These are phyloP conservation scores for Limnephilus rhombicus DNA, from an alignment of 2,888 invertebrate species.

Conservation along the genomic window DNA sequence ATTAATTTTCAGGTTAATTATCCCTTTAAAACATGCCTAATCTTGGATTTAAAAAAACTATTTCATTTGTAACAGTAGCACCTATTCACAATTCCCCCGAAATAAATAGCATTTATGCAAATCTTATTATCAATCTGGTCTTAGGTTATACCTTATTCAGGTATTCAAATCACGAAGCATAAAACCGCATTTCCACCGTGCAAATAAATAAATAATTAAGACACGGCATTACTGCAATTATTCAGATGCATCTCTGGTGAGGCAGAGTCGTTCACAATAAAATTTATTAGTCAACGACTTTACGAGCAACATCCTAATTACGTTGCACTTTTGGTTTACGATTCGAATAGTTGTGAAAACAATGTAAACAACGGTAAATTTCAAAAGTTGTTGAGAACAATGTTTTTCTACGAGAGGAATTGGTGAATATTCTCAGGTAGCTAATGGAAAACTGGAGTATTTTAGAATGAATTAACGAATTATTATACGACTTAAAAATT, in stretches of 20 bases:
- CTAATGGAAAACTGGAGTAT: no score
- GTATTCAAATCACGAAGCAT: not conserved
- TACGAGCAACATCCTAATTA: not conserved
- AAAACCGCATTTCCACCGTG: not conserved
- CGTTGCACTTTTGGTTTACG: not conserved
- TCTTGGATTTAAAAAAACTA: no score
- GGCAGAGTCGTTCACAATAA: not conserved
- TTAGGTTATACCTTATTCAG: not conserved
- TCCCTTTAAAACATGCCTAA: no score
- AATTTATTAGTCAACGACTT: not conserved
- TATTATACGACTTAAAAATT: no score
- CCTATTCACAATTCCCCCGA: not conserved
- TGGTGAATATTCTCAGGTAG: not conserved
- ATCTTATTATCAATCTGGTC: not conserved
- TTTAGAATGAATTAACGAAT: no score
- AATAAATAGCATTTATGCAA: not conserved
- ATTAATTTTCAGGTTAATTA: no score
- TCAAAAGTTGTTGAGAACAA: not conserved
- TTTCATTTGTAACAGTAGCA: no score
- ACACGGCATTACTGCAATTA: not conserved
- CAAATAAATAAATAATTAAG: conserved; percentile 20
- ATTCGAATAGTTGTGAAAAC: not conserved
- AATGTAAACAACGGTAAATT: not conserved
- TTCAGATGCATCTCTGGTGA: conserved; percentile 17
- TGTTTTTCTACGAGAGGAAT: not conserved